Percentiles rank a stretch among this genome's conserved stretches.
These are phyloP conservation scores for Abscondita cerata DNA, from an alignment of 2,888 invertebrate species.

Conservation along the genomic window DNA sequence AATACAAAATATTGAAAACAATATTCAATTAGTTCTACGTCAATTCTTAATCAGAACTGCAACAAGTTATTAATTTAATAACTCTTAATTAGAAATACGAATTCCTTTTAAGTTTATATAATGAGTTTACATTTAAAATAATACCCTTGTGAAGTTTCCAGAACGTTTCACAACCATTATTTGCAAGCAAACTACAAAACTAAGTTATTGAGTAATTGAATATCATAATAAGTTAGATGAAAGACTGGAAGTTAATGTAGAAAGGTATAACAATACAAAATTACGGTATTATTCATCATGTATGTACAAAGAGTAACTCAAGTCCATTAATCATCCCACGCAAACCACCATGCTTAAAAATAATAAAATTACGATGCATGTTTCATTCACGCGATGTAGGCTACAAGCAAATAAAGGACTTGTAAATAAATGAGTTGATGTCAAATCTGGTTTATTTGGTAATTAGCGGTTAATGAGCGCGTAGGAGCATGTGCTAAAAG, in stretches of 20 bases:
- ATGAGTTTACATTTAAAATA: too few species aligned
- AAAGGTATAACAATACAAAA: constrained; percentile 5
- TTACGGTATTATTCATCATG: not conserved
- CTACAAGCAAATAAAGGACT: constrained; percentile 23
- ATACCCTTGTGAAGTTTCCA: too few species aligned
- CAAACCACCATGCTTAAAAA: constrained; percentile 28
- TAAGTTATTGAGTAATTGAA: too few species aligned
- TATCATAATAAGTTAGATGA: too few species aligned
- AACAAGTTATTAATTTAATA: too few species aligned
- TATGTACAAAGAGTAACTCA: constrained; percentile 10
- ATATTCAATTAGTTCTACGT: too few species aligned
- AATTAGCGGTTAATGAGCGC: constrained; percentile 44
- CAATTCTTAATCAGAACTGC: too few species aligned
- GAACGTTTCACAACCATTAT: too few species aligned
- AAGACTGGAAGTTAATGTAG: constrained; percentile 6
- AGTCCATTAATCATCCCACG: constrained; percentile 40
- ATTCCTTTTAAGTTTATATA: too few species aligned
- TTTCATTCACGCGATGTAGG: constrained; percentile 39
- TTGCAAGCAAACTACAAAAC: too few species aligned
- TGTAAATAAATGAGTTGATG: constrained; percentile 40
- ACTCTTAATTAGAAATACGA: too few species aligned
- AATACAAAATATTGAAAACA: too few species aligned
- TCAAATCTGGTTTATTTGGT: constrained; percentile 42
- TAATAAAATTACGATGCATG: constrained; percentile 31
- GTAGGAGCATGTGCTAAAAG: constrained; percentile 38